These are phyloP conservation scores for Cyphomyrmex costatus DNA, from an alignment of 1,140 invertebrate genomes.

Conservation along the genomic window DNA sequence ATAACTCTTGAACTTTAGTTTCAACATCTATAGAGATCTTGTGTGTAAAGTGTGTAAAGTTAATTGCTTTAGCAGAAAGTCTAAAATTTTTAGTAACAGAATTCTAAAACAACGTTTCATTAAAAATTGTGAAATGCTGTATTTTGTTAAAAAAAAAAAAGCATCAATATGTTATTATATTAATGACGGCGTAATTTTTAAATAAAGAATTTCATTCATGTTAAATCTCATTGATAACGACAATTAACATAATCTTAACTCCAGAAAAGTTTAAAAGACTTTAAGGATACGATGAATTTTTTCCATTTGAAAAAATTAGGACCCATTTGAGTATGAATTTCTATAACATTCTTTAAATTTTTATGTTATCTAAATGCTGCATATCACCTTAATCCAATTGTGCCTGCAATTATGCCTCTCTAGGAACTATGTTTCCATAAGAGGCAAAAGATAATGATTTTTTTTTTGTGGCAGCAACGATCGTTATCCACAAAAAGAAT, in stretches of 20 bases:
- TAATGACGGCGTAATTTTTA: slow-evolving; percentile 31
- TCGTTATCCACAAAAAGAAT: slow-evolving; percentile 30
- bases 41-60: not conserved
- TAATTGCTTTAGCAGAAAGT: slow-evolving; percentile 21
- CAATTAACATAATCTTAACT: slow-evolving; percentile 35
- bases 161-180: not conserved
- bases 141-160: not conserved
- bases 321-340: not conserved
- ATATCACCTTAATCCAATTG: slow-evolving; percentile 35
- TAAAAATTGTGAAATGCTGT: not conserved
- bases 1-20: not conserved
- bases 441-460: slow-evolving; percentile 2
- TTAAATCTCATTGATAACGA: slow-evolving; percentile 27
- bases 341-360: slow-evolving; percentile 10
- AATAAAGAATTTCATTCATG: slow-evolving; percentile 26
- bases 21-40: not conserved
- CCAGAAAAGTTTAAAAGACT: slow-evolving; percentile 8
- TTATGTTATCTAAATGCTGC: slow-evolving; percentile 13
- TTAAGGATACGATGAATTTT: slow-evolving; percentile 1
- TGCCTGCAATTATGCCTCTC: not conserved
- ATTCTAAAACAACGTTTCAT: not conserved
- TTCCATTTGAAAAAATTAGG: slow-evolving; percentile 11
- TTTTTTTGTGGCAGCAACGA: slow-evolving; percentile 45
- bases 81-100: slow-evolving; percentile 10
- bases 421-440: not conserved